Percentiles rank a stretch among this genome's conserved stretches.
Conservation (phyloP, 2,888 invertebrate genomes). For the Caenorhabditis sinica region DNA sequence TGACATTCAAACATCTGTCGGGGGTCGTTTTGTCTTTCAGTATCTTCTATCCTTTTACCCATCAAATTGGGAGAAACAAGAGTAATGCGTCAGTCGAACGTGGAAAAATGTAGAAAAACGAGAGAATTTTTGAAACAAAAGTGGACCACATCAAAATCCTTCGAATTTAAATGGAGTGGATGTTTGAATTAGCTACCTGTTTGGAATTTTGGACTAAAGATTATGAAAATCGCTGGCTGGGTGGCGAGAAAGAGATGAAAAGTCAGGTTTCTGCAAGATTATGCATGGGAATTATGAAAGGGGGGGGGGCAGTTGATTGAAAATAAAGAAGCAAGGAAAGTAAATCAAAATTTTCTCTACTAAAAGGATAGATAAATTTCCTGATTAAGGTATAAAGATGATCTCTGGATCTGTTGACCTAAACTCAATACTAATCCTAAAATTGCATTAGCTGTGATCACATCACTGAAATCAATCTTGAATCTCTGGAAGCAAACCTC, state of each 20-base stretch:
- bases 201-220: slow-evolving; percentile 15
- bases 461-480: no score
- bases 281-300: slow-evolving; percentile 35
- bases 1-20: slow-evolving; percentile 62
- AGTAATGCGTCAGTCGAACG: neutral
- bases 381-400: no score
- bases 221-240: slow-evolving; percentile 1
- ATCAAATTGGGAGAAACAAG: neutral
- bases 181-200: slow-evolving; percentile 53
- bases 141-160: slow-evolving; percentile 16
- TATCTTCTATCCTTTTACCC: neutral
- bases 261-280: slow-evolving; percentile 50
- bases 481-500: no score
- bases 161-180: slow-evolving; percentile 31
- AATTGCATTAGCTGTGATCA: no score
- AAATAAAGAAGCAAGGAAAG: no score
- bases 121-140: neutral
- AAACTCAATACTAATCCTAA: no score
- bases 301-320: neutral
- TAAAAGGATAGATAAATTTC: neutral
- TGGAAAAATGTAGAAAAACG: neutral
- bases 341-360: no score
- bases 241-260: neutral
- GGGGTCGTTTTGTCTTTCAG: slow-evolving; percentile 1
- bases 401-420: no score